A percentile compares a stretch with the other conserved stretches of the same genome.
Evolutionary conservation across 2,113 vertebrate species (phyloP).

Genomic region (Aix galericulata): DNA sequence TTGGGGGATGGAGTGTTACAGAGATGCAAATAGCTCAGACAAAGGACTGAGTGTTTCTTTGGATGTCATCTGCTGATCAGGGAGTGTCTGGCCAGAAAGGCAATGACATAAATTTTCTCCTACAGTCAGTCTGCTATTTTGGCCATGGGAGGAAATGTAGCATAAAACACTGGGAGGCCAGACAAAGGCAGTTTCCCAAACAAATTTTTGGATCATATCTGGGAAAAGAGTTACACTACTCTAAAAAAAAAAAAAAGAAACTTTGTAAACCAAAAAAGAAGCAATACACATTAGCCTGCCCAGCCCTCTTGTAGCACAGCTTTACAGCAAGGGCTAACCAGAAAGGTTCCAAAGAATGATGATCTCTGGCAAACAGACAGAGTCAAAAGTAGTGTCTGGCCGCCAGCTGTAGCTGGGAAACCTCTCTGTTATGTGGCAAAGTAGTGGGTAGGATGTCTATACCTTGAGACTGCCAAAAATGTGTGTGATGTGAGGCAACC

Average conservation of each 20-base stretch:
- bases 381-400: background rate
- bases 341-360: background rate
- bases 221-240: background rate
- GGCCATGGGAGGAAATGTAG: background rate
- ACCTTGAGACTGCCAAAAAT: background rate
- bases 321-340: background rate
- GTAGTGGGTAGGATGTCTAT: background rate
- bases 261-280: background rate
- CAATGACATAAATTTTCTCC: background rate
- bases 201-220: background rate
- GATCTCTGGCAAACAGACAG: background rate
- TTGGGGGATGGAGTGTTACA: rapidly evolving
- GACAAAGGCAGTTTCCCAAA: background rate
- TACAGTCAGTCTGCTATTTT: background rate
- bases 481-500: background rate
- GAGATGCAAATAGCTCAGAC: background rate
- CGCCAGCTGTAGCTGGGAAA: background rate
- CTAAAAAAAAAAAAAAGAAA: background rate
- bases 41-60: background rate
- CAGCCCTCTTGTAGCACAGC: background rate
- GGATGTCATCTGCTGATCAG: background rate
- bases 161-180: background rate
- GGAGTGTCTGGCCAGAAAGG: background rate
- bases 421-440: background rate
- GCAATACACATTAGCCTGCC: background rate